These are phyloP conservation scores for Diorhabda sublineata DNA, from an alignment of 1,140 invertebrate genomes.

Conservation along the genomic window DNA sequence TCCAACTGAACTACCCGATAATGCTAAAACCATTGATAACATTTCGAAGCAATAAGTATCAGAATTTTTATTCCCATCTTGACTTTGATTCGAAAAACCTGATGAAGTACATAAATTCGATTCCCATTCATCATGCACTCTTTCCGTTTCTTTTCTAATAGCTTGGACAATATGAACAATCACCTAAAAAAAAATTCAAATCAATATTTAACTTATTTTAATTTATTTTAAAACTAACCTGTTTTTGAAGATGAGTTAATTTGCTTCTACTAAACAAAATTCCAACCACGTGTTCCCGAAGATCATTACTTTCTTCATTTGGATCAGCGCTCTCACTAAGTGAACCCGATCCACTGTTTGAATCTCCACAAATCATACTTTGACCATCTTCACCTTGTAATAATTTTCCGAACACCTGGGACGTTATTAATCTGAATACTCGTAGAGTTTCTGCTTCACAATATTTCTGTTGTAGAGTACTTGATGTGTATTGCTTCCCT, in stretches of 20 bases:
- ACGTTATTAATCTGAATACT: slow-evolving; percentile 90
- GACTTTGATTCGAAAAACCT: slow-evolving; percentile 36
- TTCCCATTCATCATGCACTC: slow-evolving; percentile 89
- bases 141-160: slow-evolving; percentile 80
- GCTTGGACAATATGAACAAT: slow-evolving; percentile 91
- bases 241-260: slow-evolving; percentile 90
- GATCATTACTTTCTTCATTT: slow-evolving; percentile 72
- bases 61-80: slow-evolving; percentile 53
- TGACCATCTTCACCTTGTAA: slow-evolving; percentile 57
- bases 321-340: slow-evolving; percentile 51
- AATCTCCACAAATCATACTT: slow-evolving; percentile 39
- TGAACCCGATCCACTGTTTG: slow-evolving; percentile 46
- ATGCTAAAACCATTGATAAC: slow-evolving; percentile 88
- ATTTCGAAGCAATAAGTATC: slow-evolving; percentile 98
- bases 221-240: slow-evolving; percentile 55
- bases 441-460: slow-evolving; percentile 89
- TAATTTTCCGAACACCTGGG: slow-evolving; percentile 89
- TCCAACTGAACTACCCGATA: slow-evolving; percentile 90
- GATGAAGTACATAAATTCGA: slow-evolving; percentile 36
- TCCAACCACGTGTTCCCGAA: slow-evolving; percentile 94
- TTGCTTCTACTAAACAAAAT: slow-evolving; percentile 93
- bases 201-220: background rate
- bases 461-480: slow-evolving; percentile 71
- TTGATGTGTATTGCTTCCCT: slow-evolving; percentile 51
- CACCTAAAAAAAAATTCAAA: slow-evolving; percentile 54